Conservation (phyloP, 2,888 invertebrate species). For the Athetis lepigone region DNA sequence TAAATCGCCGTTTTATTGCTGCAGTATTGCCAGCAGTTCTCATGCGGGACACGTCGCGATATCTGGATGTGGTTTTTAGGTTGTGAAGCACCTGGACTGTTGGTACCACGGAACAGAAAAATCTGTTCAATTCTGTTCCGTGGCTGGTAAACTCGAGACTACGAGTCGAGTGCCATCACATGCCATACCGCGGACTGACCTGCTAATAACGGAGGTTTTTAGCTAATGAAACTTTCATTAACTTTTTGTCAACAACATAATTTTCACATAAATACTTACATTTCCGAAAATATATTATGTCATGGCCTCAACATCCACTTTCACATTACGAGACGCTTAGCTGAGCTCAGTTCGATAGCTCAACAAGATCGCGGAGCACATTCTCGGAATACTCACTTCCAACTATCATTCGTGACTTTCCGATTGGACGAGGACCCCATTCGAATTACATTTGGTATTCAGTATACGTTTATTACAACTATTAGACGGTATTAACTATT, state of each 20-base stretch:
- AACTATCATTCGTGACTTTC: conserved; percentile 24
- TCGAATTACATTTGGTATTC: conserved; percentile 48
- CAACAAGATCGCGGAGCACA: conserved; percentile 29
- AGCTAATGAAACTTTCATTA: no score
- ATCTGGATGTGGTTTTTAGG: background rate
- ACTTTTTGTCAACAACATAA: background rate
- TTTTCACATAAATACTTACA: background rate
- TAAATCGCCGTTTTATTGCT: conserved; percentile 32
- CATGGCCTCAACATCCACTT: background rate
- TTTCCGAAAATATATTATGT: background rate
- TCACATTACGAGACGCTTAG: background rate
- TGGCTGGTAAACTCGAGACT: background rate
- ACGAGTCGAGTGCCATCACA: background rate
- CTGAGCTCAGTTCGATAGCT: background rate
- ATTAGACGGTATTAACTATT: conserved; percentile 46
- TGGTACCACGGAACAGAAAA: no score
- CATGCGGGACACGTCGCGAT: conserved; percentile 5
- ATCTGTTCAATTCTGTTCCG: no score
- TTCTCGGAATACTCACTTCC: conserved; percentile 34
- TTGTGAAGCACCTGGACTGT: background rate
- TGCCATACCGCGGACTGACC: background rate
- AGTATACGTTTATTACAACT: conserved; percentile 54
- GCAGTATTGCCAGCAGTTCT: background rate
- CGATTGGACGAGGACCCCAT: conserved; percentile 34
- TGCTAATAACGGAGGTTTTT: no score